phyloP scores from a whole-genome alignment of 2,888 invertebrate genomes.

The Aspidiotus destructor region DNA sequence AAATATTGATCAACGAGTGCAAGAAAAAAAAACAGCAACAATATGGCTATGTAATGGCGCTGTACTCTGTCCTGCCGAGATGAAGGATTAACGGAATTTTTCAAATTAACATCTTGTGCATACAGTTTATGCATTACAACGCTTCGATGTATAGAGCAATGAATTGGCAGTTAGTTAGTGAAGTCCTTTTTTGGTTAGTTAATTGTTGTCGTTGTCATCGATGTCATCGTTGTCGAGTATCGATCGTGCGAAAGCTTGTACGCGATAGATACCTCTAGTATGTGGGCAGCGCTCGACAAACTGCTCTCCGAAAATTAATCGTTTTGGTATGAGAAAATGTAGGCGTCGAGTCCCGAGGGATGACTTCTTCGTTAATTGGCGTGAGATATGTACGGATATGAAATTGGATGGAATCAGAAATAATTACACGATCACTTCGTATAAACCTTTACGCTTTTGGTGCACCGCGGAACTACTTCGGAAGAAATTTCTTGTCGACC shows the following conservation, averaged over 20 bases:
- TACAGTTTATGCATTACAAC: neutral
- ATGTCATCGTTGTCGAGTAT: neutral
- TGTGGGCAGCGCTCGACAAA: neutral
- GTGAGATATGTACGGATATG: neutral
- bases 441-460: no score
- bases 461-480: no score
- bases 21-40: neutral
- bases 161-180: conserved; percentile 7
- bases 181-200: neutral
- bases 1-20: neutral
- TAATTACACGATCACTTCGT: no score
- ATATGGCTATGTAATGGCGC: no score
- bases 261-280: neutral
- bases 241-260: conserved; percentile 1
- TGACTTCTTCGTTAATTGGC: neutral
- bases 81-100: neutral
- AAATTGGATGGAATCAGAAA: no score
- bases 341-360: no score
- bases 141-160: conserved; percentile 5
- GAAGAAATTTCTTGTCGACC: no score
- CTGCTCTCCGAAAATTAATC: neutral
- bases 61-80: neutral
- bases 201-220: neutral
- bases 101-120: neutral
- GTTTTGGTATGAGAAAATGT: neutral